Conservation (phyloP, 1,140 invertebrate genomes). For the Meloidogyne floridensis region DNA sequence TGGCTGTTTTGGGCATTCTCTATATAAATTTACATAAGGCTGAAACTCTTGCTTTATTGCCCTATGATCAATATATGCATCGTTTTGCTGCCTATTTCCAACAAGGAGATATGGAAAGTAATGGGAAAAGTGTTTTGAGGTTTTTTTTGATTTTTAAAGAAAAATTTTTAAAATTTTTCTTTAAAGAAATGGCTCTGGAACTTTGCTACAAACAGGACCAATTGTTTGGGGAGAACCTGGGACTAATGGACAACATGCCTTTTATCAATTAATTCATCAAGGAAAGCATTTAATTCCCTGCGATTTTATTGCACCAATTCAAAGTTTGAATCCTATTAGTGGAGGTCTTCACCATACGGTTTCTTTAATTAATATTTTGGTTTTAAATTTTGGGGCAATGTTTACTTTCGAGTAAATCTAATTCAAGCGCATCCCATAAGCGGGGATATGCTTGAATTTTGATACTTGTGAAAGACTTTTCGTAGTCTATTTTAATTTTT, state of each 20-base stretch:
- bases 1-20: conserved; percentile 92
- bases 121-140: conserved; percentile 82
- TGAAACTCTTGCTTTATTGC: conserved; percentile 91
- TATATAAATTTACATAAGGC: conserved; percentile 91
- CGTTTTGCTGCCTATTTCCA: conserved; percentile 99
- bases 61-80: conserved; percentile 97
- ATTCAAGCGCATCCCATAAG: too few relatives aligned
- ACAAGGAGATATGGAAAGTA: conserved; percentile 99
- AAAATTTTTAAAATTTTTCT: conserved; percentile 16
- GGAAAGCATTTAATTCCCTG: conserved; percentile 82
- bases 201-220: conserved; percentile 83
- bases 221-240: conserved; percentile 96
- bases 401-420: too few relatives aligned
- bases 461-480: too few relatives aligned
- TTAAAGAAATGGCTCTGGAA: conserved; percentile 74
- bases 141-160: neutral
- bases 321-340: conserved; percentile 88
- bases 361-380: conserved; percentile 22
- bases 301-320: conserved; percentile 91
- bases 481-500: too few relatives aligned
- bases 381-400: neutral
- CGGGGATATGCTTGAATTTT: too few relatives aligned
- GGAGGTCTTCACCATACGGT: conserved; percentile 76
- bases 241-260: conserved; percentile 98
- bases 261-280: conserved; percentile 94